phyloP scores from a whole-genome alignment of 2,113 vertebrate genomes.

The Actinemys pallida region DNA sequence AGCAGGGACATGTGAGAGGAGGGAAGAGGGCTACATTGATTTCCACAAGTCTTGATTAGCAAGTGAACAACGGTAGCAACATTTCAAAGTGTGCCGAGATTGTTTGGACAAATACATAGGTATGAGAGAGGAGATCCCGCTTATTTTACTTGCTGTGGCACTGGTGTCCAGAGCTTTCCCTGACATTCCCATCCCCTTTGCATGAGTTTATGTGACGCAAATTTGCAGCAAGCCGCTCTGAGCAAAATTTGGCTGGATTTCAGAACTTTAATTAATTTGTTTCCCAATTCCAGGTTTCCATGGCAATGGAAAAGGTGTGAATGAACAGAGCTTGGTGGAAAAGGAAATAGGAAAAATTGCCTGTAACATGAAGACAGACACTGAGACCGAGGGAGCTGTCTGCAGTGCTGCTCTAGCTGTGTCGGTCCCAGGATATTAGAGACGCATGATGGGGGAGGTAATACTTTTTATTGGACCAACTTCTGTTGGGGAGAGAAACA shows the following conservation, averaged over 20 bases:
- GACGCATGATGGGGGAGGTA: neutral
- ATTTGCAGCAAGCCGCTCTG: rapidly evolving
- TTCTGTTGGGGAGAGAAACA: too few species aligned
- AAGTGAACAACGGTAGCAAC: rapidly evolving
- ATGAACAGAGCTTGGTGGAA: neutral
- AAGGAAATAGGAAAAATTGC: neutral
- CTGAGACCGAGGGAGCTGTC: neutral
- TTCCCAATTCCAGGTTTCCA: constrained; percentile 40
- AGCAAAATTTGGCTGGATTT: neutral
- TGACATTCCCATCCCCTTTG: rapidly evolving
- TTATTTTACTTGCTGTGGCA: neutral
- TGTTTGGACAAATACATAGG: rapidly evolving
- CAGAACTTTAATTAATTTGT: neutral
- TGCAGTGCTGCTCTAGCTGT: neutral
- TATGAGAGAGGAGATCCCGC: neutral
- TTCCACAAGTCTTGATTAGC: rapidly evolving
- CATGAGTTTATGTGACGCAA: rapidly evolving
- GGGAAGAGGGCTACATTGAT: rapidly evolving
- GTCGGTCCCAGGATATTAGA: neutral
- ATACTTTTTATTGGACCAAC: neutral
- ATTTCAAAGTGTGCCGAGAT: rapidly evolving
- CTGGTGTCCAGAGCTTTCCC: neutral
- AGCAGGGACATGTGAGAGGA: neutral
- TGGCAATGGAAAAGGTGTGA: constrained; percentile 9
- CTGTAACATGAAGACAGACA: rapidly evolving